Evolutionary conservation across 23 tunicate species (phyloP), one percentile per base, ranked within the genome.

Genomic region (Halocynthia aurantium): DNA sequence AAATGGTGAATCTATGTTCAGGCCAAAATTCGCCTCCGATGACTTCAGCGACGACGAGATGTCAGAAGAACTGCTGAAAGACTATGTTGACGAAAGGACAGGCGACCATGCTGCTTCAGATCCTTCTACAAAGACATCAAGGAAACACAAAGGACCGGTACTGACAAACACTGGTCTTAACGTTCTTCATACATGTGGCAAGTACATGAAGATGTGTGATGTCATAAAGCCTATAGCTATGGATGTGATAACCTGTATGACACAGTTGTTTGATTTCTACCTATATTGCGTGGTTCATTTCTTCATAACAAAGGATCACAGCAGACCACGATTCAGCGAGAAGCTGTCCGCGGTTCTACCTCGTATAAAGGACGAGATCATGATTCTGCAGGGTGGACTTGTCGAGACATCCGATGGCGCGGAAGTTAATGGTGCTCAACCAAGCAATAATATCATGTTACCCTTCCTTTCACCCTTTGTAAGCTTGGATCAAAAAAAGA

Each of bases 141-240:
- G 20, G 22, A 50, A 22, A 7, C 78, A 52, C 54, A 74, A 75
- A 6, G 89, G 96, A 7, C 97, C 97, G 0, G 66, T 91, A 9
- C 21, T 91, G 51, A 91, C 97, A 55, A 91, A 91, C 75, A 77
- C 91, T 17, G 86, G 87, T 22, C 81, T 91, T 10, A 90, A 91
- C 58, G 90, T 85, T 12, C 70, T 91, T 51, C 75, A 91, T 15
- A 62, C 81, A 53, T 91, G 97, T 54, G 97, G 97, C 56, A 91
- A 88, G 86, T 91, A 91, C 84, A 63, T 91, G 72, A 91, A 84
- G 52, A 91, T 91, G 97, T 83, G 91, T 54, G 91, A 91, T 61
- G 87, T 82, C 9, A 62, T 91, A 60, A 80, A 91, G 62, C 88
- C 90, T 13, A 91, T 91, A 22, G 71, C 97, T 13, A 81, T 72